Conservation (phyloP, 2,888 invertebrate species). For the Dasysyrphus tricinctus region DNA sequence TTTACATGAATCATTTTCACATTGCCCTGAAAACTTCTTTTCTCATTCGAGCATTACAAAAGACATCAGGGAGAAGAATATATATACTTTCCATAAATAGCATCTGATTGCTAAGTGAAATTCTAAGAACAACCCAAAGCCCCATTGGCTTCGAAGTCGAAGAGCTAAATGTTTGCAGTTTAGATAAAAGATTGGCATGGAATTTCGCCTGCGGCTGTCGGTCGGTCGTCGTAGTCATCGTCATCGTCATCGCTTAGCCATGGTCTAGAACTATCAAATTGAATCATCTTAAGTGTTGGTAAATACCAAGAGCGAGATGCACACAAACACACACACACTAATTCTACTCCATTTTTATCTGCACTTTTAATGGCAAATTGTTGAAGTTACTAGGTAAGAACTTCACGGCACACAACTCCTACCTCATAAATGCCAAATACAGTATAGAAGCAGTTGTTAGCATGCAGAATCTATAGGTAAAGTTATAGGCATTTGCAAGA, state of each 20-base stretch:
- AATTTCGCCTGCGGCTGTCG: constrained; percentile 24
- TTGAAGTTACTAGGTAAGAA: neutral
- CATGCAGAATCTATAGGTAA: neutral
- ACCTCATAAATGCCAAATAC: constrained; percentile 33
- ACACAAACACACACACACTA: neutral
- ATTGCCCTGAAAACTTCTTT: constrained; percentile 5
- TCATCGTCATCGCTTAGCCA: constrained; percentile 6
- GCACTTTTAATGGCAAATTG: constrained; percentile 32
- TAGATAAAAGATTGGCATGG: constrained; percentile 41
- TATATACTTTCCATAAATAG: constrained; percentile 54
- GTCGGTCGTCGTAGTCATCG: constrained; percentile 6
- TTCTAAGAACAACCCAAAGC: constrained; percentile 48
- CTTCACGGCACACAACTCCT: constrained; percentile 4
- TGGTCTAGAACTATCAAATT: constrained; percentile 41
- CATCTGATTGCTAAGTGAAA: constrained; percentile 68
- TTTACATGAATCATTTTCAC: neutral
- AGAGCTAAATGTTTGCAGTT: constrained; percentile 33
- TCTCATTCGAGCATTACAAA: neutral
- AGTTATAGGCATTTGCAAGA: constrained; percentile 23
- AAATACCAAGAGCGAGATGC: neutral
- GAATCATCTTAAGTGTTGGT: constrained; percentile 43
- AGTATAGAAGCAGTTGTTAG: constrained; percentile 27
- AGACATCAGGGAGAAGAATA: neutral
- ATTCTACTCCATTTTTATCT: constrained; percentile 30
- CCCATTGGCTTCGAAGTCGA: neutral